Evolutionary conservation across 2,888 invertebrate species (phyloP).

Genomic region (Uloborus plumipes): DNA sequence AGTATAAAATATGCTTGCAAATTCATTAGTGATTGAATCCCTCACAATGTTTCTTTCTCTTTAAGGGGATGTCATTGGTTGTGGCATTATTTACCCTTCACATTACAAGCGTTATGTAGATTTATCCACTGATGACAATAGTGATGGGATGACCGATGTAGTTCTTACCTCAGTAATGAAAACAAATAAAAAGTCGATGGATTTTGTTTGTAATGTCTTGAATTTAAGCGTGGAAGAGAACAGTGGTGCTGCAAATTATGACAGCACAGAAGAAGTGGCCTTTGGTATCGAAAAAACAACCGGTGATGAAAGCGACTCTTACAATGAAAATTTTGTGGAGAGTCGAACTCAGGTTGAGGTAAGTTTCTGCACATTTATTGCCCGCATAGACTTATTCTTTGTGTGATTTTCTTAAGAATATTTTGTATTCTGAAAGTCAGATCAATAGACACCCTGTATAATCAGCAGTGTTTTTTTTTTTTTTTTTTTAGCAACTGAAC

Average conservation of each 20-base stretch:
- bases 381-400: background rate
- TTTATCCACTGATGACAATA: conserved; percentile 55
- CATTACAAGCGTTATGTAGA: conserved; percentile 56
- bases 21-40: no score
- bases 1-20: no score
- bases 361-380: background rate
- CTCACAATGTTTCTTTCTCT: background rate
- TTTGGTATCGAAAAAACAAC: background rate
- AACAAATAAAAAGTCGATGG: conserved; percentile 38
- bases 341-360: conserved; percentile 55
- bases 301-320: conserved; percentile 30
- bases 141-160: conserved; percentile 63
- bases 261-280: no score
- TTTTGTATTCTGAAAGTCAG: background rate
- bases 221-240: conserved; percentile 33
- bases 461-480: background rate
- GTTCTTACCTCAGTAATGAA: conserved; percentile 52
- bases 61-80: conserved; percentile 52
- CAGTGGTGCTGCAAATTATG: background rate
- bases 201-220: conserved; percentile 52
- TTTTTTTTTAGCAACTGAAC: no score
- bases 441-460: background rate
- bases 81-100: conserved; percentile 53
- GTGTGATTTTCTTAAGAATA: no score
- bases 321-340: conserved; percentile 60